Base-by-base conservation (phyloP, 2,888 invertebrate species). In the Abrostola triplasia region DNA sequence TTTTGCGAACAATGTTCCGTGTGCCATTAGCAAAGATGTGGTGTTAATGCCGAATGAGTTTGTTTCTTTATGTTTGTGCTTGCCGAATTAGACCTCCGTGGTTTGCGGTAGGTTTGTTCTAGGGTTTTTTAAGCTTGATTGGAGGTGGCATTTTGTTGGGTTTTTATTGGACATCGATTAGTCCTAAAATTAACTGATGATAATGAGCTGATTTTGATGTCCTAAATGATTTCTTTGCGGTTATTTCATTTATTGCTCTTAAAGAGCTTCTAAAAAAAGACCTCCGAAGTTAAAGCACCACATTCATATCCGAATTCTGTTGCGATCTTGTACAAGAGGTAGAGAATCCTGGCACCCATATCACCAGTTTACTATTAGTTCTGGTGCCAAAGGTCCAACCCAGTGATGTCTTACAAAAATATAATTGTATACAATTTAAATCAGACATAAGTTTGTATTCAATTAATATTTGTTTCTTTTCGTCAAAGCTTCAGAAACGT, bases 1-100 rank as follows among this genome's bases (percentile, higher is more conserved):
- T 89, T 90, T 89, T 85, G 82, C 85, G 77, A 87, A 89, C 87
- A 87, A 86, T 89, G 88, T 89, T 84, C 78, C 73, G 76, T 79
- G 78, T 82, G 84, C 85, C 86, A 89, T 90, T 90, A 90, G 75
- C 64, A 73, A 67, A 83, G 77, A 79, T 73, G 65, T 74, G 80
- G 78, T 77, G 80, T 82, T 82, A 83, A 88, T 84, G 82, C 82
- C 78, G 85, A 86, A 89, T 89, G 85, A 88, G 87, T 87, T 84
- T 79, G 81, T 82, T 84, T 81, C 82, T 83, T 70, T 77, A 70
- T 77, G 84, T 90, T 89, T 88, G 81, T 85, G 79, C 70, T 78
- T 53, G 63, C 66, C 24, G 77, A 76, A 73, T 73, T 77, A 78
- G 78, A 83, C 82, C 83, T 76, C 77, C 81, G 65, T 67, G 76